Conservation (phyloP, 2,888 invertebrate species). For the Erynnis tages region DNA sequence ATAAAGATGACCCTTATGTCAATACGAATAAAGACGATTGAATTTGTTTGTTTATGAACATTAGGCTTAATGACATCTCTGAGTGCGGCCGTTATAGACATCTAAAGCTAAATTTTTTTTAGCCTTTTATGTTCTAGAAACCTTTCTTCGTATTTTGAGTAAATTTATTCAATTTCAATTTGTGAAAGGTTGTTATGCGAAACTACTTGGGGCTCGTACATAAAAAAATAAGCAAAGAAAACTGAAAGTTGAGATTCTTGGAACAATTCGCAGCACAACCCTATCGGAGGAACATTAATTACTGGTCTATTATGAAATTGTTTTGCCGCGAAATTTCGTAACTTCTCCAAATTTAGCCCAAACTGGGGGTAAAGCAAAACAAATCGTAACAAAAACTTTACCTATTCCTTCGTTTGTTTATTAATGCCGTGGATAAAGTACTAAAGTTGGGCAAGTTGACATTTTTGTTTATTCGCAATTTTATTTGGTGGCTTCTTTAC, state of each 20-base stretch:
- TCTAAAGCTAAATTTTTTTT: too few relatives aligned
- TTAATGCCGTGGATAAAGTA: conserved; percentile 60
- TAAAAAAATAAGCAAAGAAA: neutral
- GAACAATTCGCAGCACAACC: conserved; percentile 2
- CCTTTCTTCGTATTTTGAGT: too few relatives aligned
- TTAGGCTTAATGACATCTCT: too few relatives aligned
- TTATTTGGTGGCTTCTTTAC: conserved; percentile 57
- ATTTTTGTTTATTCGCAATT: conserved; percentile 67
- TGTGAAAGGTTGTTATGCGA: too few relatives aligned
- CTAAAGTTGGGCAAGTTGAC: conserved; percentile 59
- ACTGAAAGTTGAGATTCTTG: neutral
- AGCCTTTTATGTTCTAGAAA: too few relatives aligned
- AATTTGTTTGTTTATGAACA: too few relatives aligned
- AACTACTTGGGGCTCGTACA: too few relatives aligned
- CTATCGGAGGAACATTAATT: conserved; percentile 8
- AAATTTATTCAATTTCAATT: too few relatives aligned
- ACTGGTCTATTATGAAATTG: conserved; percentile 16
- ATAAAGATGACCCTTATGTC: too few relatives aligned
- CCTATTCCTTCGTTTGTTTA: conserved; percentile 66
- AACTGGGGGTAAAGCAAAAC: conserved; percentile 54
- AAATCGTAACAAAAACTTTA: conserved; percentile 57
- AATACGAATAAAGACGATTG: too few relatives aligned
- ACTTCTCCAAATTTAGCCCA: conserved; percentile 24
- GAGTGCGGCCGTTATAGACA: too few relatives aligned
- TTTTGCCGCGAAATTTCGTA: conserved; percentile 5